phyloP scores from a whole-genome alignment of 2,888 invertebrate genomes.

The Caenorhabditis afra region DNA sequence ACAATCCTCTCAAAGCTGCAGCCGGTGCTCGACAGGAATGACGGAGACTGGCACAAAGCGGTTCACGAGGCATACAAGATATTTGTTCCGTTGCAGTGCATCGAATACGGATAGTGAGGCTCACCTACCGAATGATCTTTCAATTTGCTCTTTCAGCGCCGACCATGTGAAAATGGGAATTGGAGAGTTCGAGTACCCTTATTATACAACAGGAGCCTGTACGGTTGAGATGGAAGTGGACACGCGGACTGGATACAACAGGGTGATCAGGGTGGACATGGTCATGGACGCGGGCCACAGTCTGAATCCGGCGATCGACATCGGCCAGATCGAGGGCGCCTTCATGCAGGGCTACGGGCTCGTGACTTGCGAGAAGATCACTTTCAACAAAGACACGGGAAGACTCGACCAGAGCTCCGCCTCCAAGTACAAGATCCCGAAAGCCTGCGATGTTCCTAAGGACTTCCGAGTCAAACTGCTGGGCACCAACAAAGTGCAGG shows the following conservation, averaged over 20 bases:
- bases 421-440: conserved; percentile 93
- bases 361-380: conserved; percentile 91
- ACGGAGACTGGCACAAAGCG: conserved; percentile 60
- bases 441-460: conserved; percentile 91
- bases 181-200: conserved; percentile 81
- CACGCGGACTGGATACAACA: conserved; percentile 92
- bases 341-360: conserved; percentile 91
- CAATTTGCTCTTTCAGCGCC: conserved; percentile 44
- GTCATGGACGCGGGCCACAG: conserved; percentile 97
- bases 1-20: conserved; percentile 35
- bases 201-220: conserved; percentile 90
- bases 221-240: conserved; percentile 93
- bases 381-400: conserved; percentile 47
- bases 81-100: conserved; percentile 64
- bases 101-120: conserved; percentile 66
- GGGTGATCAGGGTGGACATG: conserved; percentile 90
- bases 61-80: conserved; percentile 55
- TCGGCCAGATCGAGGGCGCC: conserved; percentile 95
- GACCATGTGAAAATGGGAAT: conserved; percentile 58
- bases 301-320: conserved; percentile 95
- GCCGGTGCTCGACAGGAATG: conserved; percentile 48
- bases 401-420: conserved; percentile 89
- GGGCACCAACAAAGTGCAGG: conserved; percentile 89
- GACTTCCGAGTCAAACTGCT: conserved; percentile 93
- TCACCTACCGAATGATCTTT: neutral